Evolutionary conservation across 92 coral and sea anemone species (phyloP).

Genomic region (Parazoanthus atlanticus): DNA sequence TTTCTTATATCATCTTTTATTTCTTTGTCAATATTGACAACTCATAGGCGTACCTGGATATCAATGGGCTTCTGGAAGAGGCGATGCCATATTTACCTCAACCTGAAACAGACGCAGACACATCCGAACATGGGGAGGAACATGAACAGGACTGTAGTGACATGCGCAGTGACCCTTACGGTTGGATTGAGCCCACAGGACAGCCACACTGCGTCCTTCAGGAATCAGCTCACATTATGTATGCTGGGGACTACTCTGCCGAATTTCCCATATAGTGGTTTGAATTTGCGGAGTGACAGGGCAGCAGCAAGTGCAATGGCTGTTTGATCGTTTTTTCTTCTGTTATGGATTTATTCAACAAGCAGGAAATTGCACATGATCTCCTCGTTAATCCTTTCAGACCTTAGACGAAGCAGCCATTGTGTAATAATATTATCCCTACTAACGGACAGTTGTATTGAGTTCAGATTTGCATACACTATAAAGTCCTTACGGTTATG

Average conservation of each 20-base stretch:
- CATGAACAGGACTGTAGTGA: constrained; percentile 22
- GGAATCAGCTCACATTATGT: constrained; percentile 25
- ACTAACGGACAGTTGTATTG: too few relatives aligned
- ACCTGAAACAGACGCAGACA: constrained; percentile 42
- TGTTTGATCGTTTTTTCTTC: not conserved
- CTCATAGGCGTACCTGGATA: constrained; percentile 55
- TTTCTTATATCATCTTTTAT: too few relatives aligned
- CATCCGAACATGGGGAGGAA: constrained; percentile 15
- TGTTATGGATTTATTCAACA: not conserved
- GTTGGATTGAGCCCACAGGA: constrained; percentile 32
- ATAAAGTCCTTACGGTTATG: too few relatives aligned
- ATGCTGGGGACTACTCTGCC: constrained; percentile 1
- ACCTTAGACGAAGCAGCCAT: too few relatives aligned
- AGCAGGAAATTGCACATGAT: not conserved
- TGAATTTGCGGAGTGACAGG: not conserved
- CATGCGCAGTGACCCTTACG: constrained; percentile 20
- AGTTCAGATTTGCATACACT: too few relatives aligned
- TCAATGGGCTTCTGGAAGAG: constrained; percentile 31
- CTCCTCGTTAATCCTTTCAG: not conserved
- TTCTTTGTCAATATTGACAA: not conserved
- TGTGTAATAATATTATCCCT: too few relatives aligned
- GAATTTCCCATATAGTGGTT: constrained; percentile 20
- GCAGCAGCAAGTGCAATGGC: not conserved
- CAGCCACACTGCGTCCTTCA: constrained; percentile 27
- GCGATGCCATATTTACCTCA: constrained; percentile 64